Evolutionary conservation across 2,113 vertebrate genomes (phyloP), one percentile per base, ranked within the genome.

Genomic region (Collichthys lucidus): DNA sequence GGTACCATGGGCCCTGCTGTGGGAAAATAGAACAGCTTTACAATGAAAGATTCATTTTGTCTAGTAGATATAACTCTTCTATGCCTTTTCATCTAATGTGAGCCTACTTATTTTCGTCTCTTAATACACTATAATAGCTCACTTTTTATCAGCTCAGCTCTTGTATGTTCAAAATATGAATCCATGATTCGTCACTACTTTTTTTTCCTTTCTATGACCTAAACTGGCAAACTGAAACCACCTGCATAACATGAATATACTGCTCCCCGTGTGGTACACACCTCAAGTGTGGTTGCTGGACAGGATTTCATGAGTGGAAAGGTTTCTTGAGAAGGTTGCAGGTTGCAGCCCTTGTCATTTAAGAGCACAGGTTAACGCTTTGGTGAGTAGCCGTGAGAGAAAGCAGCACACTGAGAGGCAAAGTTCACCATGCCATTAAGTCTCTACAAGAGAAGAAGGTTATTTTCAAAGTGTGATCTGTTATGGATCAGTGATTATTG

Each of bases 311-410:
- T 46, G n/a, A 79, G 82, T 60, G 82, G 74, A 80, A 82, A 84
- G 0, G 4, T 40, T 56, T 66, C 47, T 69, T 55, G 35, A 35
- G 19, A 78, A 56, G 61, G 82, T 42, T 74, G 69, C 20, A 66
- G 81, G 79, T 86, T 76, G 55, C 71, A 62, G 6, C 74, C 64
- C 8, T 31, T 70, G 89, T 77, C 89, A 84, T 47, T 72, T 66
- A 84, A 64, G 26, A 53, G 66, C 42, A 19, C 49, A 73, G 44
- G 71, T 79, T 68, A 84, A 81, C 26, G 60, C 86, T 82, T 86
- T 85, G 69, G 83, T 66, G 77, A 68, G 77, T 3, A 9, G 62
- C 57, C 12, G 62, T 77, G 83, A 86, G 26, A 35, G 55, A 83
- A 86, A 67, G 53, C 85, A 90, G 66, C 59, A 15, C 64, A 1